Base-by-base conservation (phyloP, 2,888 invertebrate species). In the Hypomecis punctinalis region DNA sequence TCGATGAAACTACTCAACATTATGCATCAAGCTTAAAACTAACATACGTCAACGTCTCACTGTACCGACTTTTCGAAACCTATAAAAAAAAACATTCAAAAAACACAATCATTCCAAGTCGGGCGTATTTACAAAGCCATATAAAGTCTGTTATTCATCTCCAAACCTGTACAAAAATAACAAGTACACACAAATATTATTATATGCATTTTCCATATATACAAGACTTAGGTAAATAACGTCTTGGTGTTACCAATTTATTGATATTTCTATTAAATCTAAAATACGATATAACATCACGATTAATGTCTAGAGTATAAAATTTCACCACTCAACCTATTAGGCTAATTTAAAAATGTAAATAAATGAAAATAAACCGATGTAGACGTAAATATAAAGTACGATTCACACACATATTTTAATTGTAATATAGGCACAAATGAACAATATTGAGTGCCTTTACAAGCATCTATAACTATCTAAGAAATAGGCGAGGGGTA, bases 351-450 rank as follows among this genome's bases (percentile, higher is more conserved):
- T 76, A 81, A 79, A 75, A 77, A 75, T 76, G 72, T 77, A 75
- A 77, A 79, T 73, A 76, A 51, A 74, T 73, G 69, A 77, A 76
- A 75, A 63, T 61, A 67, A 70, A 73, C 11, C 45, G 13, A 67
- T 72, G 70, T 73, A 70, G 67, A 64, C 64, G 33, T 47, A 37
- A 47, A 40, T 40, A 71, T 77, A 76, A 73, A 70, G 66, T 75
- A 81, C 78, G 76, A 79, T 70, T 75, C 82, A 81, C 85, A 83
- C 84, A 84, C 79, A 77, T 76, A 78, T 63, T 47, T 76, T 84
- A 84, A 84, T 83, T 81, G 79, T 85, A 83, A 81, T 82, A 85
- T 86, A 90, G 91, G 91, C 91, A 91, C 91, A 85, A 86, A 88
- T 87, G 86, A 89, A 90, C 86, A 83, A 78, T 84, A 81, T 80